Conservation (phyloP, 1,140 invertebrate genomes). For the Chironomus tepperi region DNA sequence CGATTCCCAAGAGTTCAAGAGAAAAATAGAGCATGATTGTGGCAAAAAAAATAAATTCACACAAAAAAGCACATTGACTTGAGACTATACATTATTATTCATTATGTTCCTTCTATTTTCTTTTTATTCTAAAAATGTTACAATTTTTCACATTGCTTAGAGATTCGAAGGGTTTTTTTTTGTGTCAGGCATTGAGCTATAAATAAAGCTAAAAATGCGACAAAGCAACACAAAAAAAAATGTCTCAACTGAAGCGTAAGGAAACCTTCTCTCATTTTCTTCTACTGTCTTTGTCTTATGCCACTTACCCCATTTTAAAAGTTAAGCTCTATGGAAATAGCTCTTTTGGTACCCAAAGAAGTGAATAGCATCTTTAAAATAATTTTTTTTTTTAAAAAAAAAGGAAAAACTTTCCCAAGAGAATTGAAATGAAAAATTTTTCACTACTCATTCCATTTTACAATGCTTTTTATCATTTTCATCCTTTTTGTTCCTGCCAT, state of each 20-base stretch:
- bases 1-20: no score
- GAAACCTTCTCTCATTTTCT: not conserved
- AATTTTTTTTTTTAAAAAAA: no score
- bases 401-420: no score
- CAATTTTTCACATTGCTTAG: not conserved
- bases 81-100: not conserved
- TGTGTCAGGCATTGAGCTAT: not conserved
- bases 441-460: no score
- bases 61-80: conserved; percentile 6
- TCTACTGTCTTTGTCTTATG: no score
- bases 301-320: no score
- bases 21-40: not conserved
- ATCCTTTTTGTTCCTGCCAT: no score
- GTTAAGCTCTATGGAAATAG: no score
- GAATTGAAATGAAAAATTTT: no score
- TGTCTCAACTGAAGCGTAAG: not conserved
- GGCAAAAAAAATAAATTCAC: not conserved
- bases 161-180: not conserved
- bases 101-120: conserved; percentile 4
- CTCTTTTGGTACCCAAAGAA: no score
- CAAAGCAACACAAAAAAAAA: not conserved
- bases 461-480: no score
- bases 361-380: no score
- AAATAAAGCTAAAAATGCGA: not conserved
- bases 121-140: not conserved